Conservation (phyloP, 2,888 invertebrate genomes). For the Cephus pygmeus region DNA sequence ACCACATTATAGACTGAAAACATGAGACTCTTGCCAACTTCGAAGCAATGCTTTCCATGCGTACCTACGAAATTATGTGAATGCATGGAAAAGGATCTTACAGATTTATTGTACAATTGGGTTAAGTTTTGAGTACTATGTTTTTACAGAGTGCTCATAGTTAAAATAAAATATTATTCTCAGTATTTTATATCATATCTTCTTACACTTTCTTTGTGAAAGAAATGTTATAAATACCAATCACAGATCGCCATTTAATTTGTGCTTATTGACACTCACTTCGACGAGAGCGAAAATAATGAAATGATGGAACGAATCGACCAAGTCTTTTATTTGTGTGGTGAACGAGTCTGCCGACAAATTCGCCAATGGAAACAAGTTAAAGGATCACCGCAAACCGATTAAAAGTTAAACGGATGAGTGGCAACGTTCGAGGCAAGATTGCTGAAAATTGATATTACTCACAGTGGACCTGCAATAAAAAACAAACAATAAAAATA, state of each 20-base stretch:
- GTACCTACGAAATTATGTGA: too few relatives aligned
- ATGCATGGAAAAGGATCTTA: background rate
- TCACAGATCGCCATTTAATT: background rate
- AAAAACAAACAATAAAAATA: background rate
- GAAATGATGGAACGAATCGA: conserved; percentile 9
- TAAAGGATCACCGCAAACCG: conserved; percentile 19
- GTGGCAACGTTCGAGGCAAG: conserved; percentile 5
- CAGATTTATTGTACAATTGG: background rate
- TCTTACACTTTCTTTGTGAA: background rate
- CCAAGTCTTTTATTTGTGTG: conserved; percentile 10
- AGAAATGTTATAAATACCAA: background rate
- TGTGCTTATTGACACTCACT: background rate
- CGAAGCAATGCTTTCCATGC: background rate
- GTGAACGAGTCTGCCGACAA: conserved; percentile 1
- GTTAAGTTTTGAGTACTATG: background rate
- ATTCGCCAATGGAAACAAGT: conserved; percentile 10
- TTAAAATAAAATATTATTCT: too few relatives aligned
- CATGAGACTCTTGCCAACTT: background rate
- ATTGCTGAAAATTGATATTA: conserved; percentile 16
- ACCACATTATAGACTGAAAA: too few relatives aligned
- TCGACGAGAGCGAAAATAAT: background rate
- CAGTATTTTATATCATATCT: background rate
- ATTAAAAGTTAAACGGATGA: conserved; percentile 24
- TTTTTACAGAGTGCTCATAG: background rate
- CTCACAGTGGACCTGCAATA: background rate